A percentile compares a stretch with the other conserved stretches of the same genome.
These are phyloP conservation scores for Thymelicus sylvestris DNA, from an alignment of 2,888 invertebrate species.

Conservation along the genomic window DNA sequence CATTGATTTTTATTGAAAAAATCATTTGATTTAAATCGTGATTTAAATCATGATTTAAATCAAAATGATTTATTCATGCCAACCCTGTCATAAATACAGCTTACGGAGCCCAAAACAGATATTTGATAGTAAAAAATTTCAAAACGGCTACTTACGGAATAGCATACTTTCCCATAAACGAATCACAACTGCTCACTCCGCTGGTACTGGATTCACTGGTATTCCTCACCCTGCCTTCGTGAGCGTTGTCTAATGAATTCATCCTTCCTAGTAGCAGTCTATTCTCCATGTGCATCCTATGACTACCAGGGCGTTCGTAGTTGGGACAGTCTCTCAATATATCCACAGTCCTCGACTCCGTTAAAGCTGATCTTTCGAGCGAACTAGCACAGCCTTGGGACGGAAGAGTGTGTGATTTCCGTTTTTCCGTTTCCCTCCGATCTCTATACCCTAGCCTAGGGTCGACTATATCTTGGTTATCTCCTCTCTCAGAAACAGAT, in stretches of 20 bases:
- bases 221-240: constrained; percentile 76
- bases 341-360: constrained; percentile 89
- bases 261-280: constrained; percentile 66
- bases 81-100: too few species aligned
- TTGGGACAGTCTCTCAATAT: constrained; percentile 73
- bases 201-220: constrained; percentile 91
- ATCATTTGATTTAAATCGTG: too few species aligned
- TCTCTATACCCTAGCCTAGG: constrained; percentile 50
- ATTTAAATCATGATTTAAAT: too few species aligned
- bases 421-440: constrained; percentile 64
- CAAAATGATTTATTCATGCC: too few species aligned
- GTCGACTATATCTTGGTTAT: constrained; percentile 67
- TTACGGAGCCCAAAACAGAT: too few species aligned
- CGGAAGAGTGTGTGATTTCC: constrained; percentile 85
- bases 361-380: constrained; percentile 87
- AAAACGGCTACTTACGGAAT: constrained; percentile 76
- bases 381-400: constrained; percentile 77
- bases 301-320: constrained; percentile 63
- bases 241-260: constrained; percentile 72
- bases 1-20: too few species aligned
- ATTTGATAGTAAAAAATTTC: neutral
- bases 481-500: constrained; percentile 56
- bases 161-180: constrained; percentile 86
- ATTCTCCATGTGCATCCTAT: constrained; percentile 61
- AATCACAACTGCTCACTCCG: constrained; percentile 93